phyloP scores from a whole-genome alignment of 2,113 vertebrate species.

The Tor tambroides region DNA sequence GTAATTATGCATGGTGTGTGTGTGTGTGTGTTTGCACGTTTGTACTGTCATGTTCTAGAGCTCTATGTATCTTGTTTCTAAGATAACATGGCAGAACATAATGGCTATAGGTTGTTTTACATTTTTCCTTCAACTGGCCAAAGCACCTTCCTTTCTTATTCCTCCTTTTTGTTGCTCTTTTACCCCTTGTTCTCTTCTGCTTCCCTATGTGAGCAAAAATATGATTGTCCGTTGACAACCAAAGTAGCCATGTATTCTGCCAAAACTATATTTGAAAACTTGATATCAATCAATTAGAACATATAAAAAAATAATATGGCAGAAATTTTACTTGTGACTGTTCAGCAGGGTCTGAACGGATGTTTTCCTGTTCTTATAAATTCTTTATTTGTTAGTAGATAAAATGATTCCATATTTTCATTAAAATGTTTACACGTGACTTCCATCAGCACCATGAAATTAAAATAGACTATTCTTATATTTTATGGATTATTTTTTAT shows the following conservation, averaged over 20 bases:
- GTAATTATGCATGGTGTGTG: neutral
- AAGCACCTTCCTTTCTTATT: neutral
- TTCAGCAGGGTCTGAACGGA: neutral
- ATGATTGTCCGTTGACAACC: neutral
- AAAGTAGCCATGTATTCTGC: neutral
- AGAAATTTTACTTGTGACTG: no score
- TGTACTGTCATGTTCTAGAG: neutral
- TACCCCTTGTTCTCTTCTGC: neutral
- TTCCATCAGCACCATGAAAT: no score
- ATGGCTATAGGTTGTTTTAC: neutral
- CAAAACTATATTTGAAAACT: no score
- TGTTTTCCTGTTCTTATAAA: neutral
- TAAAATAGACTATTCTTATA: no score
- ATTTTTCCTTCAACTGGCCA: neutral
- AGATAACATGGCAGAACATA: conserved; percentile 1
- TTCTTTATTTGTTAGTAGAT: no score
- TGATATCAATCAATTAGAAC: no score
- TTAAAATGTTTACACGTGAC: no score
- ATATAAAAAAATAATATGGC: no score
- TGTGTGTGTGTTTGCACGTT: neutral
- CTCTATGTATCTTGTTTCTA: neutral
- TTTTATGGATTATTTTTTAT: no score
- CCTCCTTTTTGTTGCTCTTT: neutral
- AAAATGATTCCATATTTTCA: no score
- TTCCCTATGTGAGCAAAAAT: neutral